These are phyloP conservation scores for Amitus sp. DNA, from an alignment of 2,888 invertebrate genomes.

Conservation along the genomic window DNA sequence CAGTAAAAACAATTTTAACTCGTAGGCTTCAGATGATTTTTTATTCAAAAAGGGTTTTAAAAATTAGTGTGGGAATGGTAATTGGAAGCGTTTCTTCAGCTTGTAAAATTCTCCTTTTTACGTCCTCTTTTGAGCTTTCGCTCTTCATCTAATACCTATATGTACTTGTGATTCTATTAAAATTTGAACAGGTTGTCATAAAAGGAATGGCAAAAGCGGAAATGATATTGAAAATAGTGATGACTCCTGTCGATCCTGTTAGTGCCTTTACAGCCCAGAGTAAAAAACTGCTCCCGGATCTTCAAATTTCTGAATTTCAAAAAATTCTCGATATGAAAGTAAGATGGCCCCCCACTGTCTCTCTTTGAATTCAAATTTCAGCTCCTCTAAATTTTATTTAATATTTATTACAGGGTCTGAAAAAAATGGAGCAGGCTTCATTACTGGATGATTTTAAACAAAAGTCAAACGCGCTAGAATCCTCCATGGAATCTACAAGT, in stretches of 20 bases:
- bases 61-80: no score
- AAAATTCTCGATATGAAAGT: slow-evolving; percentile 96
- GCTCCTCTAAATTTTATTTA: slow-evolving; percentile 2
- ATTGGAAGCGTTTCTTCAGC: no score
- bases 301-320: slow-evolving; percentile 89
- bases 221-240: slow-evolving; percentile 98
- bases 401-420: slow-evolving; percentile 50
- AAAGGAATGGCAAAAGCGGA: slow-evolving; percentile 97
- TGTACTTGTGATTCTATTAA: no score
- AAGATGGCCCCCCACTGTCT: no score
- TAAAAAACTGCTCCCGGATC: slow-evolving; percentile 88
- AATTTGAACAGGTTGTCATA: slow-evolving; percentile 80
- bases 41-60: no score
- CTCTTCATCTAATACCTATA: no score
- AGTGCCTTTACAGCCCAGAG: slow-evolving; percentile 90
- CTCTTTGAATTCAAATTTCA: no score
- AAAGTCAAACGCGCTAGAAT: slow-evolving; percentile 43
- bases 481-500: slow-evolving; percentile 38
- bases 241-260: slow-evolving; percentile 88
- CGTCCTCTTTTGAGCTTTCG: no score
- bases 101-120: no score
- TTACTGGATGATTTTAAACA: slow-evolving; percentile 71
- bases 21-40: no score
- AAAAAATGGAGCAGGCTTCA: slow-evolving; percentile 68
- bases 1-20: no score